Evolutionary conservation across 2,888 invertebrate species (phyloP).

Genomic region (Leistus spinibarbis): DNA sequence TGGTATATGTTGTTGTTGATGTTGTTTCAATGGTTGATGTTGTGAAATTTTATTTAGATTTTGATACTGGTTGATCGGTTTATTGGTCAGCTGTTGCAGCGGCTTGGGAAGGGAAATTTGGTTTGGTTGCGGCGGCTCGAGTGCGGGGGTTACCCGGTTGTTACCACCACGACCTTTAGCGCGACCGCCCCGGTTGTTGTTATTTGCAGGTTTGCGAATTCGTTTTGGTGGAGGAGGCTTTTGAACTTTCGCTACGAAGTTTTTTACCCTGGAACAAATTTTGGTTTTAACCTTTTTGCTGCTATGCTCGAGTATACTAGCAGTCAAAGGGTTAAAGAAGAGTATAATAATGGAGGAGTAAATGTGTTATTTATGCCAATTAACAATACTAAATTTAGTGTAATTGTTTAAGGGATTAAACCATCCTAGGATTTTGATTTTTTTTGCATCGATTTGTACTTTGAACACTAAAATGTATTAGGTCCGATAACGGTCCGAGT

Average conservation of each 20-base stretch:
- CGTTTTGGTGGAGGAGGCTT: conserved; percentile 21
- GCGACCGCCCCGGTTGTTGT: neutral
- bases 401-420: too few relatives aligned
- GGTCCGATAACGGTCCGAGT: too few relatives aligned
- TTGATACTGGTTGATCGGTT: neutral
- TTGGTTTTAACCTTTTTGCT: too few relatives aligned
- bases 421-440: too few relatives aligned
- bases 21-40: conserved; percentile 17
- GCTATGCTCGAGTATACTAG: too few relatives aligned
- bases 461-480: too few relatives aligned
- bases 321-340: too few relatives aligned
- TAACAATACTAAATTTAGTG: too few relatives aligned
- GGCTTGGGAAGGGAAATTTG: neutral
- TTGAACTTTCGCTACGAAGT: neutral
- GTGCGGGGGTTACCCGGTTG: neutral
- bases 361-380: too few relatives aligned
- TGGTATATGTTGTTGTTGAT: conserved; percentile 40
- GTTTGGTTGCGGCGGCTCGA: neutral
- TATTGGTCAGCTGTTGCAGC: neutral
- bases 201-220: neutral
- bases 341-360: too few relatives aligned
- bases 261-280: conserved; percentile 14
- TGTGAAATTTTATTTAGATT: conserved; percentile 28
- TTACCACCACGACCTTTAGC: neutral
- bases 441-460: too few relatives aligned